These are phyloP conservation scores for Glossophaga mutica DNA, from an alignment of 2,797 vertebrate genomes.

Conservation along the genomic window DNA sequence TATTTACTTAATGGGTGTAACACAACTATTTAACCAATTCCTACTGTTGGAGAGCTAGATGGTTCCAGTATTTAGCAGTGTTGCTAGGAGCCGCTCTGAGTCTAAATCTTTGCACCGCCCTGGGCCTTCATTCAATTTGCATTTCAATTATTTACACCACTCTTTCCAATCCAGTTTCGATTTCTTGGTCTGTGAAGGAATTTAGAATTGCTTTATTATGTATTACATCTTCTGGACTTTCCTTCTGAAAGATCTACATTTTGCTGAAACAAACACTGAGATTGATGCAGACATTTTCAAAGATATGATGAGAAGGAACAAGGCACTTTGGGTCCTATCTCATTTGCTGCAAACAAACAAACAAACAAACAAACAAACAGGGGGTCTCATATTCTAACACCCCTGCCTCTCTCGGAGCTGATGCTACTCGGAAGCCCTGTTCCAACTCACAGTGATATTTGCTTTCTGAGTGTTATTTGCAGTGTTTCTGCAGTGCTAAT, in stretches of 20 bases:
- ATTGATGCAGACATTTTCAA: neutral
- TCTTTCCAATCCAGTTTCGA: neutral
- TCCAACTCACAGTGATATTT: neutral
- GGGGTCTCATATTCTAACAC: neutral
- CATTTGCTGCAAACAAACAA: neutral
- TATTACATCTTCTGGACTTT: neutral
- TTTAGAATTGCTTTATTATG: slow-evolving; percentile 5
- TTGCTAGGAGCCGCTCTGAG: neutral
- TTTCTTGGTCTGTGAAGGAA: slow-evolving; percentile 24
- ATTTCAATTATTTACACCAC: slow-evolving; percentile 8
- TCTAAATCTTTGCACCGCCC: neutral
- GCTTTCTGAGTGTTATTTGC: slow-evolving; percentile 10
- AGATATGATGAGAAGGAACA: neutral
- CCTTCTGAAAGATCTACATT: slow-evolving; percentile 24
- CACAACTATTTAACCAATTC: neutral
- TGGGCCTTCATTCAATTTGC: neutral
- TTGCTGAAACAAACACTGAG: neutral
- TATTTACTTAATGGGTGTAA: neutral
- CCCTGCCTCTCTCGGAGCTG: neutral
- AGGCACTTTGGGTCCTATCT: neutral
- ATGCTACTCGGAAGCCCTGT: neutral
- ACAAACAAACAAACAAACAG: neutral
- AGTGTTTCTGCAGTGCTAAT: slow-evolving; percentile 62
- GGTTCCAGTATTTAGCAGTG: neutral
- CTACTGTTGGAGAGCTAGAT: neutral